Percentiles rank a stretch among this genome's conserved stretches.
These are phyloP conservation scores for Noctua fimbriata DNA, from an alignment of 2,888 invertebrate genomes.

Conservation along the genomic window DNA sequence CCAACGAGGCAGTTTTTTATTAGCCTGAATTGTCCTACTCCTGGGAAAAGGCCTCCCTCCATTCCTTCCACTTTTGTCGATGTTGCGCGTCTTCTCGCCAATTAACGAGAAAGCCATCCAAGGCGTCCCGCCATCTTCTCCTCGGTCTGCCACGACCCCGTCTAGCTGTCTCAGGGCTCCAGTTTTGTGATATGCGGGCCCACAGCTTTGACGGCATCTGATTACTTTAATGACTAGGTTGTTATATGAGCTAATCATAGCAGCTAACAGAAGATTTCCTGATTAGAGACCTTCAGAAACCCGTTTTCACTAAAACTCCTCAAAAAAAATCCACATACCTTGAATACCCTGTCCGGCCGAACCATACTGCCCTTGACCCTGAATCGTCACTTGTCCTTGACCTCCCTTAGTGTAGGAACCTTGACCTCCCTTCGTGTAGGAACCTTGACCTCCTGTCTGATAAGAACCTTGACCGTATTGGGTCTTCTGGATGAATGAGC, in stretches of 20 bases:
- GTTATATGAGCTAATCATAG: background rate
- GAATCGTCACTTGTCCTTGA: slow-evolving; percentile 67
- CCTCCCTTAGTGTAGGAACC: slow-evolving; percentile 66
- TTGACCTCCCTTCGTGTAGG: background rate
- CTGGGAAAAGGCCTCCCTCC: no score
- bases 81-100: no score
- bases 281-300: background rate
- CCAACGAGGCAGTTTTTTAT: background rate
- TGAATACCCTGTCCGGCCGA: slow-evolving; percentile 33
- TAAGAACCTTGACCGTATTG: slow-evolving; percentile 60
- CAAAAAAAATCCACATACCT: slow-evolving; percentile 4
- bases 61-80: no score
- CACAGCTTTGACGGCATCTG: no score
- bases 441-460: slow-evolving; percentile 53
- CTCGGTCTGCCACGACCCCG: no score
- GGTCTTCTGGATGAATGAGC: slow-evolving; percentile 69
- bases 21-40: no score
- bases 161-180: no score
- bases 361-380: slow-evolving; percentile 40
- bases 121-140: no score
- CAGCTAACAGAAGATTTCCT: background rate
- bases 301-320: background rate
- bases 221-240: background rate
- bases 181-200: no score
- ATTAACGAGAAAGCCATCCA: no score